These are phyloP conservation scores for Petaurus breviceps DNA, from an alignment of 2,113 vertebrate species.

Conservation along the genomic window DNA sequence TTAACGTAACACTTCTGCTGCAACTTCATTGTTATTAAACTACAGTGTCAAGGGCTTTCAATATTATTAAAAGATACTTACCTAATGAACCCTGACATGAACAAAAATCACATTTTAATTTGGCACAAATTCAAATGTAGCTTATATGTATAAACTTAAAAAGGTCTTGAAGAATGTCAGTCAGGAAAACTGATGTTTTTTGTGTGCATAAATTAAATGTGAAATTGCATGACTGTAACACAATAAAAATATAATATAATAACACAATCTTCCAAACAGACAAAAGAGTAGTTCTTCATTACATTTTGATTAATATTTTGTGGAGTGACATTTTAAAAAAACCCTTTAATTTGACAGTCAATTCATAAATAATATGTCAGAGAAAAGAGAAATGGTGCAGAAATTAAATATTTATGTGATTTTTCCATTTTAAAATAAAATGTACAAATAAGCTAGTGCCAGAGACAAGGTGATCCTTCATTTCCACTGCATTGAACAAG, in stretches of 20 bases:
- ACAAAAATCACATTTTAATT: slow-evolving; percentile 53
- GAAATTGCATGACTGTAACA: slow-evolving; percentile 75
- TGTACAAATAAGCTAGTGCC: slow-evolving; percentile 86
- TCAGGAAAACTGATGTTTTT: slow-evolving; percentile 75
- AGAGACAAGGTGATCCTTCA: slow-evolving; percentile 86
- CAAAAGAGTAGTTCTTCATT: slow-evolving; percentile 78
- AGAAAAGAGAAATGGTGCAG: slow-evolving; percentile 66
- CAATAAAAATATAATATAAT: slow-evolving; percentile 57
- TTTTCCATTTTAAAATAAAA: slow-evolving; percentile 86
- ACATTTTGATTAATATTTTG: slow-evolving; percentile 78
- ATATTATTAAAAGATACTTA: slow-evolving; percentile 67
- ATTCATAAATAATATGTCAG: slow-evolving; percentile 78
- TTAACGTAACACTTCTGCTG: slow-evolving; percentile 8
- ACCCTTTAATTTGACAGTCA: slow-evolving; percentile 76
- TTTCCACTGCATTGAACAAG: slow-evolving; percentile 91
- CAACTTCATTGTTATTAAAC: slow-evolving; percentile 33
- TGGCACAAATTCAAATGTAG: slow-evolving; percentile 67
- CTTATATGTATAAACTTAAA: slow-evolving; percentile 54
- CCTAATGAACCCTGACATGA: slow-evolving; percentile 49
- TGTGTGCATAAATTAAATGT: slow-evolving; percentile 75
- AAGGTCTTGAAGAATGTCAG: slow-evolving; percentile 66
- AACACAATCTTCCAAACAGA: slow-evolving; percentile 60
- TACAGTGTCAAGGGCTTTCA: slow-evolving; percentile 67
- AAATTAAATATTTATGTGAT: slow-evolving; percentile 80
- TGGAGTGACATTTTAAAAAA: slow-evolving; percentile 71